A percentile compares a stretch with the other conserved stretches of the same genome.
Evolutionary conservation across 2,113 vertebrate genomes (phyloP).

Genomic region (Geothlypis trichas): DNA sequence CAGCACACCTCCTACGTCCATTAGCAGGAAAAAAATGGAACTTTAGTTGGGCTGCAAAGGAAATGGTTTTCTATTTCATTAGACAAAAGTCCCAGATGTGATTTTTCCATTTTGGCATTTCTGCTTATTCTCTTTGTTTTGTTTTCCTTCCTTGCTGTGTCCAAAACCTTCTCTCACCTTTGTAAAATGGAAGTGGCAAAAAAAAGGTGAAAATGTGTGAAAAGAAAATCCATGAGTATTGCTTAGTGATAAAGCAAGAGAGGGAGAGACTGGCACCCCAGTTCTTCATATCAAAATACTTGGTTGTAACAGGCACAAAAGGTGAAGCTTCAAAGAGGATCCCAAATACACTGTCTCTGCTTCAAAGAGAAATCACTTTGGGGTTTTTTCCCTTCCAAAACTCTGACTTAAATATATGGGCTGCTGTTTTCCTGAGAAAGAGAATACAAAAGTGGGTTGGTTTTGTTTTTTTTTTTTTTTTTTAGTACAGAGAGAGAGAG

Average conservation of each 20-base stretch:
- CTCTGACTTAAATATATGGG: background rate
- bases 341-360: background rate
- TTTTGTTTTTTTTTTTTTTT: background rate
- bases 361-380: background rate
- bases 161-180: background rate
- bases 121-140: background rate
- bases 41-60: background rate
- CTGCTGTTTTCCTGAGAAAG: background rate
- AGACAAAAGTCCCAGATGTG: background rate
- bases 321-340: constrained; percentile 25
- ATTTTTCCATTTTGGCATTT: background rate
- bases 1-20: background rate
- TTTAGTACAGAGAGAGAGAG: background rate
- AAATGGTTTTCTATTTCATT: background rate
- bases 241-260: background rate
- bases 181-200: background rate
- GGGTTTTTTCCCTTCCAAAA: background rate
- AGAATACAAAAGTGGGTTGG: background rate
- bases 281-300: background rate
- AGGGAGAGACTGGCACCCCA: background rate
- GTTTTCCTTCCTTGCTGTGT: background rate
- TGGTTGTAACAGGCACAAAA: background rate
- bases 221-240: background rate
- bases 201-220: background rate
- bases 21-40: background rate